These are phyloP conservation scores for Lagria hirta DNA, from an alignment of 2,888 invertebrate genomes.

Conservation along the genomic window DNA sequence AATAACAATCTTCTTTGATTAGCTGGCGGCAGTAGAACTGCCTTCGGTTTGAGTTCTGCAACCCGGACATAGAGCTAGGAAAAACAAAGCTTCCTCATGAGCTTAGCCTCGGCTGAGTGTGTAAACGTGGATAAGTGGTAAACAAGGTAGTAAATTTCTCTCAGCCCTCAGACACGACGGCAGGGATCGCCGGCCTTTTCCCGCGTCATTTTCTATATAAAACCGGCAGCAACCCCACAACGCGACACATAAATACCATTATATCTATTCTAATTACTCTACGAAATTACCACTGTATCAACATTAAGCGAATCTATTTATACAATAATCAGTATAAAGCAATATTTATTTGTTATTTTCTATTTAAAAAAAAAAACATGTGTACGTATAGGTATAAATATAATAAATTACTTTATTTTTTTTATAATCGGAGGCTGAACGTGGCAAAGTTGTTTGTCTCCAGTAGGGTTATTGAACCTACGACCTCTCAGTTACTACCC, in stretches of 20 bases:
- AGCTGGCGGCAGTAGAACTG: slow-evolving; percentile 43
- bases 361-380: too few relatives aligned
- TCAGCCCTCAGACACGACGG: slow-evolving; percentile 45
- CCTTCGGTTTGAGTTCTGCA: slow-evolving; percentile 29
- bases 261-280: slow-evolving; percentile 13
- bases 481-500: too few relatives aligned
- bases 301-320: too few relatives aligned
- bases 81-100: slow-evolving; percentile 51
- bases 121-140: slow-evolving; percentile 56
- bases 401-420: too few relatives aligned
- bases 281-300: not conserved
- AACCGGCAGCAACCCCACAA: slow-evolving; percentile 14
- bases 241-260: slow-evolving; percentile 16
- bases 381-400: too few relatives aligned
- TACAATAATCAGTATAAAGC: too few relatives aligned
- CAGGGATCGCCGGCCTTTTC: slow-evolving; percentile 39
- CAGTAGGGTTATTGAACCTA: too few relatives aligned
- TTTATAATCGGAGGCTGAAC: too few relatives aligned
- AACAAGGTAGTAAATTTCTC: slow-evolving; percentile 57
- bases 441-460: too few relatives aligned
- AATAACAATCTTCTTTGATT: slow-evolving; percentile 51
- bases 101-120: slow-evolving; percentile 52
- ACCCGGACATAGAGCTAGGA: slow-evolving; percentile 50
- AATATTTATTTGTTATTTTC: too few relatives aligned
- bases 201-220: slow-evolving; percentile 33